phyloP scores from a whole-genome alignment of 2,113 vertebrate genomes.

The Leptosomus discolor region DNA sequence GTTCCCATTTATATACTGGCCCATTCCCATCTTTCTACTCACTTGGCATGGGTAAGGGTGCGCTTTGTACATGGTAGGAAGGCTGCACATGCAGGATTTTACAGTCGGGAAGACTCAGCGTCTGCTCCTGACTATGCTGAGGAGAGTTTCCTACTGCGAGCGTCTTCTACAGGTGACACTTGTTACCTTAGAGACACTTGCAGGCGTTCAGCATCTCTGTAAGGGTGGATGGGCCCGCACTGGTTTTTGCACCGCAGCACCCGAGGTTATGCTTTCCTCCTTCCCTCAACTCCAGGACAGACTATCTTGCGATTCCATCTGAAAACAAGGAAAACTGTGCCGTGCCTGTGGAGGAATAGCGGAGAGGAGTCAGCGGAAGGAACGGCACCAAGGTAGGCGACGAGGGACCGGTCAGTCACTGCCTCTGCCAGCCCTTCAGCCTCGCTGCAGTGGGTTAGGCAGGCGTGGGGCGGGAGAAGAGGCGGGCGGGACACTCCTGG shows the following conservation, averaged over 20 bases:
- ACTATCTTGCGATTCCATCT: constrained; percentile 94
- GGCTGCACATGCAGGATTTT: background rate
- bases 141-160: background rate
- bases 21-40: background rate
- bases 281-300: constrained; percentile 79
- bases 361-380: background rate
- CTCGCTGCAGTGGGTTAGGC: background rate
- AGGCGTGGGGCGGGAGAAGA: background rate
- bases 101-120: background rate
- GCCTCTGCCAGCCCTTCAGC: background rate
- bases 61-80: background rate
- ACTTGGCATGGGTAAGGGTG: background rate
- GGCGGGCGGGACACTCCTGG: background rate
- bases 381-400: constrained; percentile 32
- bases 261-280: background rate
- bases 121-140: background rate
- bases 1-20: background rate
- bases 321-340: constrained; percentile 91
- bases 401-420: rapidly evolving
- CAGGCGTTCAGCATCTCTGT: background rate
- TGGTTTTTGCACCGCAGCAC: background rate
- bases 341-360: constrained; percentile 88
- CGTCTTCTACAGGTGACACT: rapidly evolving
- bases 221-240: background rate
- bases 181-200: background rate